phyloP scores from a whole-genome alignment of 2,888 invertebrate genomes.

The Punctoribates punctum region DNA sequence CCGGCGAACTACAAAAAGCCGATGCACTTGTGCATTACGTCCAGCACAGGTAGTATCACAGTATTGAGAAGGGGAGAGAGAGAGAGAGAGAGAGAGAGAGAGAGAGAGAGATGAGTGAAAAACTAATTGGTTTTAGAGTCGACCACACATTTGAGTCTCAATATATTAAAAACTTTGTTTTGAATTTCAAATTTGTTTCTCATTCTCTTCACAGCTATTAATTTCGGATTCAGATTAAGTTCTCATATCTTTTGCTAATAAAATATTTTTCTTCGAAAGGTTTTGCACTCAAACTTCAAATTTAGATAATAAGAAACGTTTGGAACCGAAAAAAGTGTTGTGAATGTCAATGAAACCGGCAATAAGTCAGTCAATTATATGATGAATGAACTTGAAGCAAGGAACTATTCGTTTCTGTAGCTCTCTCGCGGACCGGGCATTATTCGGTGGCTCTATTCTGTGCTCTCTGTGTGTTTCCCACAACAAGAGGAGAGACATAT shows the following conservation, averaged over 20 bases:
- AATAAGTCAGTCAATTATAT: conserved; percentile 26
- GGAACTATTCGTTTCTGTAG: background rate
- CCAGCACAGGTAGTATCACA: background rate
- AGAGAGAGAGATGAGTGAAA: background rate
- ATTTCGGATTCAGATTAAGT: conserved; percentile 21
- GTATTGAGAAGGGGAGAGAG: background rate
- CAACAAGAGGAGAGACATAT: background rate
- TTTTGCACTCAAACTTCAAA: background rate
- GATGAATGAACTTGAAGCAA: conserved; percentile 7
- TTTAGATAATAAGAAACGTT: background rate
- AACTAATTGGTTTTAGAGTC: conserved; percentile 22
- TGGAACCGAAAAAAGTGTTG: background rate
- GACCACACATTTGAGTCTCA: conserved; percentile 18
- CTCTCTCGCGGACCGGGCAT: background rate
- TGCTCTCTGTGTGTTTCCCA: conserved; percentile 16
- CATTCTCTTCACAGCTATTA: background rate
- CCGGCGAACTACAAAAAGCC: conserved; percentile 16
- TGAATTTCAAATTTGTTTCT: background rate
- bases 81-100: conserved; percentile 6
- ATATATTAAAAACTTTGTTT: conserved; percentile 5
- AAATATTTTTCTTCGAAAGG: background rate
- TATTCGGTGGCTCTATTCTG: background rate
- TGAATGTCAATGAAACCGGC: conserved; percentile 16
- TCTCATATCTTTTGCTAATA: background rate
- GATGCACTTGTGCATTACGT: too few species aligned